Percentiles rank a stretch among this genome's conserved stretches.
Conservation (phyloP, 2,888 invertebrate genomes). For the Philaethria dido region DNA sequence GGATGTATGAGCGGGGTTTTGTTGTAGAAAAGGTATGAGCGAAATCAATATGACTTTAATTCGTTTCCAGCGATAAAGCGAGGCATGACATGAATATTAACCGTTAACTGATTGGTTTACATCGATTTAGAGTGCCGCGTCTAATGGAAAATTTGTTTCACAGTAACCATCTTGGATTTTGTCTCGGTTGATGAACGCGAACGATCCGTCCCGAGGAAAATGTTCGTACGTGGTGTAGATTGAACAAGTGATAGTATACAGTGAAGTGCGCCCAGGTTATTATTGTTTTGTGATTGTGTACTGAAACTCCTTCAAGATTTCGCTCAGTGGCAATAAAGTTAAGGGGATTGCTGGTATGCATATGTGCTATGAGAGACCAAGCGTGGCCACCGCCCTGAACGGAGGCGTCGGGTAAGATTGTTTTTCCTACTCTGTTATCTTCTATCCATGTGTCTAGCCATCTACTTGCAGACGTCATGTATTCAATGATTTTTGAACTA, state of each 20-base stretch:
- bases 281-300: constrained; percentile 47
- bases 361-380: constrained; percentile 80
- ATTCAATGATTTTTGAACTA: not conserved
- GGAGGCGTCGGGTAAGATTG: constrained; percentile 72
- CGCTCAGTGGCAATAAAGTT: constrained; percentile 57
- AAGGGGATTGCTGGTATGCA: constrained; percentile 74
- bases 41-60: constrained; percentile 44
- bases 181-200: constrained; percentile 52
- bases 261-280: constrained; percentile 46
- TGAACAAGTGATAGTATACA: constrained; percentile 49
- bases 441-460: not conserved
- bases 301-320: constrained; percentile 51
- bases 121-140: constrained; percentile 45
- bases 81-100: constrained; percentile 46
- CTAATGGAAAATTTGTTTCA: constrained; percentile 58
- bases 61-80: constrained; percentile 49
- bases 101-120: constrained; percentile 43
- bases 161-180: constrained; percentile 49
- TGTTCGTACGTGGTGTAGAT: constrained; percentile 78
- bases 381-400: constrained; percentile 77
- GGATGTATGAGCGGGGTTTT: constrained; percentile 34
- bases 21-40: constrained; percentile 37
- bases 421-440: not conserved
- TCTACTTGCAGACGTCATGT: too few relatives aligned
- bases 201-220: constrained; percentile 53